Percentiles rank a stretch among this genome's conserved stretches.
These are phyloP conservation scores for Yponomeuta malinellus DNA, from an alignment of 2,888 invertebrate genomes.

Conservation along the genomic window DNA sequence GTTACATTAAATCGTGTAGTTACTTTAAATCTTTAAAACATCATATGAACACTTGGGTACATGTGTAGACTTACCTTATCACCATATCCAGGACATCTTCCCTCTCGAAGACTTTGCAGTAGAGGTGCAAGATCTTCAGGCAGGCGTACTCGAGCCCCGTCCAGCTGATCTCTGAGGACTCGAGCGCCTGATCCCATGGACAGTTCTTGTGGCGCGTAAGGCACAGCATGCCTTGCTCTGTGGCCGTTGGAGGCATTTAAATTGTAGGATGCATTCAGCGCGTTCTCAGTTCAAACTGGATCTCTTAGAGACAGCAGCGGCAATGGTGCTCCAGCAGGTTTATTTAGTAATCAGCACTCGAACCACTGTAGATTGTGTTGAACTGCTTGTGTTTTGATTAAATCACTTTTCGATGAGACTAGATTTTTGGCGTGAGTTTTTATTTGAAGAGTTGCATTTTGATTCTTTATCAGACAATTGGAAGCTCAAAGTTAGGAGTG, in stretches of 20 bases:
- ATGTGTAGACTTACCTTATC: slow-evolving; percentile 76
- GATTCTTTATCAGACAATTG: neutral
- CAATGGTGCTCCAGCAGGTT: too few species aligned
- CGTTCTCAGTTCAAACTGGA: neutral
- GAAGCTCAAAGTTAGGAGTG: neutral
- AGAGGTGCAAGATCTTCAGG: slow-evolving; percentile 87
- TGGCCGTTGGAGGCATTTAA: slow-evolving; percentile 73
- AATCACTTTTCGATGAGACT: neutral
- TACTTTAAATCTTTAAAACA: neutral
- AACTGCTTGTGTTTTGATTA: neutral
- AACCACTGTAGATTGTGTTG: neutral
- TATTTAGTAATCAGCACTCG: too few species aligned
- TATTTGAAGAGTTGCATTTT: neutral
- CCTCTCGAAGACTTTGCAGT: slow-evolving; percentile 91
- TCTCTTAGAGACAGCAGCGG: neutral
- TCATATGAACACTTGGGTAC: neutral
- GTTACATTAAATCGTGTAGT: too few species aligned
- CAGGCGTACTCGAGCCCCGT: slow-evolving; percentile 90
- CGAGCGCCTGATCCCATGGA: slow-evolving; percentile 76
- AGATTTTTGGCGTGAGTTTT: neutral
- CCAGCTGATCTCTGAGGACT: slow-evolving; percentile 80
- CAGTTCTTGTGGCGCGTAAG: slow-evolving; percentile 78
- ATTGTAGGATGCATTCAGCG: slow-evolving; percentile 11
- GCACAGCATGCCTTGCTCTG: slow-evolving; percentile 74
- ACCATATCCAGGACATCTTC: slow-evolving; percentile 86